Conservation (phyloP, 2,113 vertebrate genomes). For the Planiliza haematocheilus region DNA sequence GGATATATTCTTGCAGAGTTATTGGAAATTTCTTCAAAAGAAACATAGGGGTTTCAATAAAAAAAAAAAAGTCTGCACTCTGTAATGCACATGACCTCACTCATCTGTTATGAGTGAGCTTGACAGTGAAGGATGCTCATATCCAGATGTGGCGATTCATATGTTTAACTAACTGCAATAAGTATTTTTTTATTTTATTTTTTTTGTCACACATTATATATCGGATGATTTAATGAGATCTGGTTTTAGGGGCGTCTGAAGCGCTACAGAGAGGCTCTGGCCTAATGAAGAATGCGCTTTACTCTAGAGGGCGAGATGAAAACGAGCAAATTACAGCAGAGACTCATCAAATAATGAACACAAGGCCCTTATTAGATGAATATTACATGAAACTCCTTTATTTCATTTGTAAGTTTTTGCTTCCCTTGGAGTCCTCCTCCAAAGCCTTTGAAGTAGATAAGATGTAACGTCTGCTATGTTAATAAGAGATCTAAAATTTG, state of each 20-base stretch:
- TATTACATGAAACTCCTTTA: conserved; percentile 52
- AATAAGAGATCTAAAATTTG: conserved; percentile 1
- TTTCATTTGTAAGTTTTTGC: conserved; percentile 40
- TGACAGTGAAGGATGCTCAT: neutral
- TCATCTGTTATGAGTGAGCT: conserved; percentile 6
- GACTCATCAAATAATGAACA: conserved; percentile 61
- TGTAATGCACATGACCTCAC: neutral
- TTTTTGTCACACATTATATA: conserved; percentile 33
- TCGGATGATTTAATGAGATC: conserved; percentile 45
- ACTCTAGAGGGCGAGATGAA: conserved; percentile 43
- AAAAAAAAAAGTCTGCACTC: conserved; percentile 3
- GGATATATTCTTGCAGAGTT: neutral
- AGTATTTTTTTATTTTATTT: neutral
- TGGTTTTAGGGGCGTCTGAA: conserved; percentile 32
- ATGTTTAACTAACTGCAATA: conserved; percentile 20
- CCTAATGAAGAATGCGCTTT: conserved; percentile 55
- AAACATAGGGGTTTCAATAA: neutral
- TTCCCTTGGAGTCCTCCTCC: conserved; percentile 24
- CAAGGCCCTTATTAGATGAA: conserved; percentile 35
- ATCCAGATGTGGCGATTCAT: neutral
- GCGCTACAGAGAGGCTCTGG: conserved; percentile 41
- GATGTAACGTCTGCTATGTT: conserved; percentile 20
- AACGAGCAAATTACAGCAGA: conserved; percentile 54
- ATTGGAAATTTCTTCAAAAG: conserved; percentile 9
- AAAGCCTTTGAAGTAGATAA: conserved; percentile 31